These are phyloP conservation scores for Masticophis lateralis DNA, from an alignment of 2,797 vertebrate genomes.

Conservation along the genomic window DNA sequence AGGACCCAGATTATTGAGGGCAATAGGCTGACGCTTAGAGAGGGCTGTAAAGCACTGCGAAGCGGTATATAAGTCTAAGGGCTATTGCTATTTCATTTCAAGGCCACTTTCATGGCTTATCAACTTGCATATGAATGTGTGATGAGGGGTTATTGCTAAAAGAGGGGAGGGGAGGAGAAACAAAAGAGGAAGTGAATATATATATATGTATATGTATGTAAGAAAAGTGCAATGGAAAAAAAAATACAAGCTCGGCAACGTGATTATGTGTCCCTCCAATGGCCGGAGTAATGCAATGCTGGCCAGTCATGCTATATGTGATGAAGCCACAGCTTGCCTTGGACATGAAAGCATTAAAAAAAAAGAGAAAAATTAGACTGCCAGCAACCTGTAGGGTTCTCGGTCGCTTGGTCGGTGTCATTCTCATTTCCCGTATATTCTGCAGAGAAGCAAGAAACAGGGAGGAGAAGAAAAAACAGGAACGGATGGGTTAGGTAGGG, in stretches of 20 bases:
- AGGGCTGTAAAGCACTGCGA: too few species aligned
- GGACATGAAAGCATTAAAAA: slow-evolving; percentile 50
- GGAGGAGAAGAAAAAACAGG: slow-evolving; percentile 68
- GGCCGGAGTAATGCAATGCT: slow-evolving; percentile 50
- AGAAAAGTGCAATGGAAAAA: slow-evolving; percentile 47
- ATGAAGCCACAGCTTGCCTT: slow-evolving; percentile 65
- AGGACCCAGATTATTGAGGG: too few species aligned
- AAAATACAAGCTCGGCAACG: slow-evolving; percentile 57
- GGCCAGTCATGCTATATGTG: slow-evolving; percentile 70
- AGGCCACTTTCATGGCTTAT: background rate
- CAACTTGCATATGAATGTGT: background rate
- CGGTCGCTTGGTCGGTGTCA: slow-evolving; percentile 91
- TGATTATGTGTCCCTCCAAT: slow-evolving; percentile 57
- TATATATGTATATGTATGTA: background rate
- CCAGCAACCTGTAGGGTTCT: slow-evolving; percentile 92
- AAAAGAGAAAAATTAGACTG: slow-evolving; percentile 64
- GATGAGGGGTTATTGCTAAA: slow-evolving; percentile 7
- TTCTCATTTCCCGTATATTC: slow-evolving; percentile 94
- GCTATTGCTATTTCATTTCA: slow-evolving; percentile 7
- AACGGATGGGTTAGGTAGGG: slow-evolving; percentile 67
- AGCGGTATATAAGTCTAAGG: too few species aligned
- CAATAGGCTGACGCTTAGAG: too few species aligned
- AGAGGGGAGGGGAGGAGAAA: slow-evolving; percentile 46
- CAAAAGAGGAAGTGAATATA: slow-evolving; percentile 36
- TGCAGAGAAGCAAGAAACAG: slow-evolving; percentile 86